Evolutionary conservation across 2,797 vertebrate species (phyloP).

Genomic region (Epinephelus awoara): DNA sequence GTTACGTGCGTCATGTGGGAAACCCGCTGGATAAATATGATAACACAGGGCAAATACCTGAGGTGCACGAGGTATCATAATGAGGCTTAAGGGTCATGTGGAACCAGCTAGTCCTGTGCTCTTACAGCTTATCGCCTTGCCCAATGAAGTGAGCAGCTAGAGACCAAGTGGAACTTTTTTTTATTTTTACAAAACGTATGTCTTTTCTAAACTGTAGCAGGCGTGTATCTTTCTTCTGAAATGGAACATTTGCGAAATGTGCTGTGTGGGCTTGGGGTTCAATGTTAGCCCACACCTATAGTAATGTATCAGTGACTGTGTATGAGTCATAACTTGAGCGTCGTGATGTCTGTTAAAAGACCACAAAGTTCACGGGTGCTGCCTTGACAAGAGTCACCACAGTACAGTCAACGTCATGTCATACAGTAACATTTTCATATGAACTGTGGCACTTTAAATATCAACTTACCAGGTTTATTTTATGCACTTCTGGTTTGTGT

Average conservation of each 20-base stretch:
- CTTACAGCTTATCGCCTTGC: not conserved
- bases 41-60: no score
- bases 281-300: conserved; percentile 43
- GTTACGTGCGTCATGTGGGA: not conserved
- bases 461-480: not conserved
- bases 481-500: not conserved
- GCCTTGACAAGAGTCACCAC: not conserved
- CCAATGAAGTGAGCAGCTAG: conserved; percentile 45
- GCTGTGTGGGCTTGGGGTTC: conserved; percentile 46
- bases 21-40: not conserved
- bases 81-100: conserved; percentile 13
- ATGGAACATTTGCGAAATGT: conserved; percentile 55
- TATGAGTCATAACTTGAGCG: conserved; percentile 43
- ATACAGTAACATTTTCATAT: not conserved
- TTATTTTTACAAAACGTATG: not conserved
- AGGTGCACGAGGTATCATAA: accelerated
- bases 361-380: conserved; percentile 27
- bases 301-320: conserved; percentile 3
- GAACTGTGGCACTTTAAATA: conserved; percentile 56
- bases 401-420: not conserved
- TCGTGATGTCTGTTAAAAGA: not conserved
- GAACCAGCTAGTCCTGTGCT: conserved; percentile 11
- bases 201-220: conserved; percentile 35
- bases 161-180: conserved; percentile 26
- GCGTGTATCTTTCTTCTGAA: conserved; percentile 2